phyloP scores from a whole-genome alignment of 1,140 invertebrate species.

The Colletes gigas region DNA sequence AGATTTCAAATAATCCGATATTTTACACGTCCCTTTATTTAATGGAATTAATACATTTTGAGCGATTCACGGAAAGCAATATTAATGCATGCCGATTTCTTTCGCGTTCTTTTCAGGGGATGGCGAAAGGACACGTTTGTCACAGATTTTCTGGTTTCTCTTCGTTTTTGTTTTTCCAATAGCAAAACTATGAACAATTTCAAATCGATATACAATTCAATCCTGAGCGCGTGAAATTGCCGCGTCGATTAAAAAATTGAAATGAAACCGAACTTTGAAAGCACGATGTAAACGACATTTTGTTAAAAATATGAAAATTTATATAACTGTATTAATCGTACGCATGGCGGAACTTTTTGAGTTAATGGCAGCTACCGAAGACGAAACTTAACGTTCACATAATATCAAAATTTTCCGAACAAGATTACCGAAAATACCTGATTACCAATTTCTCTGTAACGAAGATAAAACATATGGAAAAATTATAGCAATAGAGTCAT shows the following conservation, averaged over 20 bases:
- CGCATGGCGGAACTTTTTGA: not conserved
- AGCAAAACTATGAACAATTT: not conserved
- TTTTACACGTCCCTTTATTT: conserved; percentile 3
- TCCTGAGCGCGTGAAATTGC: no score
- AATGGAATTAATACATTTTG: conserved; percentile 14
- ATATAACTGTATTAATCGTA: not conserved
- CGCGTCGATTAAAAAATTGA: no score
- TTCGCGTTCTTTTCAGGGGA: not conserved
- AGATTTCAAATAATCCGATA: conserved; percentile 46
- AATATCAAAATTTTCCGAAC: conserved; percentile 19
- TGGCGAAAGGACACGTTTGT: not conserved
- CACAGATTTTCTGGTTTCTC: not conserved
- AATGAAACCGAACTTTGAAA: no score
- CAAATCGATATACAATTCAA: not conserved
- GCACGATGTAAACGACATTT: no score
- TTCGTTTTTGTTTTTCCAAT: not conserved
- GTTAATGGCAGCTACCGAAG: not conserved
- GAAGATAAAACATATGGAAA: no score
- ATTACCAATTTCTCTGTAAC: not conserved
- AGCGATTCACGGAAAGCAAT: not conserved
- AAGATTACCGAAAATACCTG: not conserved
- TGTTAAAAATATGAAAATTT: not conserved
- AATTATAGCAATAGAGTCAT: not conserved
- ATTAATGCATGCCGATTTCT: conserved; percentile 4
- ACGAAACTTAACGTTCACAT: not conserved